Evolutionary conservation across 2,888 invertebrate genomes (phyloP).

Genomic region (Clepsis dumicolana): DNA sequence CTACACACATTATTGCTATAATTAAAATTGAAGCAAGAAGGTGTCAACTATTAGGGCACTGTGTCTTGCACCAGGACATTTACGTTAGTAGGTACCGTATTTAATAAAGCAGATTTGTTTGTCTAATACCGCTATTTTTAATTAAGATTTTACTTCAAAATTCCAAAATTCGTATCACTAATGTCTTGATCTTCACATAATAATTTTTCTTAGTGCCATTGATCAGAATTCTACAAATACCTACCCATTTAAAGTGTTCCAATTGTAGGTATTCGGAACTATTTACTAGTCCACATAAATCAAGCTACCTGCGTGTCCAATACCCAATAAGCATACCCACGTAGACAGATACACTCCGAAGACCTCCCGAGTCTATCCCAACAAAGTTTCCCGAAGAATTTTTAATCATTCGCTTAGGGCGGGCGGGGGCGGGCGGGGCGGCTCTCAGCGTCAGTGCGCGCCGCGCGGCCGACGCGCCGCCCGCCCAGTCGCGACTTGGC

Average conservation of each 20-base stretch:
- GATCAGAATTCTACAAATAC: neutral
- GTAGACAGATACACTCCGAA: constrained; percentile 24
- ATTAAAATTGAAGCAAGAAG: too few species aligned
- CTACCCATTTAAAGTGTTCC: neutral
- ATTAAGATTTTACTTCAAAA: too few species aligned
- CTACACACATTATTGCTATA: too few species aligned
- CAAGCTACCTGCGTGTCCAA: constrained; percentile 7
- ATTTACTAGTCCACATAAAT: neutral
- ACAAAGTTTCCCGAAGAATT: constrained; percentile 75
- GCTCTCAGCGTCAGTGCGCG: constrained; percentile 84
- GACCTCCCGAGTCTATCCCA: constrained; percentile 36
- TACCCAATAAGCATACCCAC: constrained; percentile 21
- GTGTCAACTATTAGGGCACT: too few species aligned
- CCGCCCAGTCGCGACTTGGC: constrained; percentile 67
- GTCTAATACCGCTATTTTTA: too few species aligned
- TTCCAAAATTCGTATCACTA: too few species aligned
- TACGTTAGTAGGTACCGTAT: too few species aligned
- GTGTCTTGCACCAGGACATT: too few species aligned
- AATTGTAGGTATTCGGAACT: neutral
- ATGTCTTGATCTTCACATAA: too few species aligned
- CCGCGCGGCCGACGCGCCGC: constrained; percentile 86
- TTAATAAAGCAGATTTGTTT: too few species aligned
- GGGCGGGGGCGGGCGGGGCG: constrained; percentile 62
- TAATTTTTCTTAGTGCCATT: neutral
- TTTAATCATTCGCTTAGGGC: constrained; percentile 70